phyloP scores from a whole-genome alignment of 2,113 vertebrate species.

The Hemicordylus capensis region DNA sequence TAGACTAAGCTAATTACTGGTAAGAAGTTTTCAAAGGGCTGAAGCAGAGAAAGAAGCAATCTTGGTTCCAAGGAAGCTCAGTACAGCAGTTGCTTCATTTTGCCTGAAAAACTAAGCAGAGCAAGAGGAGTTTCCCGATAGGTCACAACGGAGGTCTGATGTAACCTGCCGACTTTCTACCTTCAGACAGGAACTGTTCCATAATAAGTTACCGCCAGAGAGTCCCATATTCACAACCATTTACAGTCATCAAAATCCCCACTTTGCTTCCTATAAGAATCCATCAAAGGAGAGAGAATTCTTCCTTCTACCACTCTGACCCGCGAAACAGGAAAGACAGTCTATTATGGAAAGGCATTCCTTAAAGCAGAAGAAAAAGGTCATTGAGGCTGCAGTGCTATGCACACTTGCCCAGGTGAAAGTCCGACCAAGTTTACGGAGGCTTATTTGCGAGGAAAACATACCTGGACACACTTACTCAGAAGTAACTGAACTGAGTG shows the following conservation, averaged over 20 bases:
- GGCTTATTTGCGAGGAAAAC: not conserved
- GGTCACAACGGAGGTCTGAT: not conserved
- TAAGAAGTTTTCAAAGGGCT: not conserved
- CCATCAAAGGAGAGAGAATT: not conserved
- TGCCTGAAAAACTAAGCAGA: not conserved
- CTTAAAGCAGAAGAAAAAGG: no score
- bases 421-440: not conserved
- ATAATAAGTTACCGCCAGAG: not conserved
- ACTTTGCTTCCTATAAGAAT: not conserved
- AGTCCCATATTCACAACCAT: not conserved
- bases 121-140: not conserved
- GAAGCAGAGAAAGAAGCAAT: not conserved
- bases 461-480: not conserved
- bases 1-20: not conserved
- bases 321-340: not conserved
- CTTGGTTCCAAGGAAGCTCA: not conserved
- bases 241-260: not conserved
- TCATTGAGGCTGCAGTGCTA: not conserved
- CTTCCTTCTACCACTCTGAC: not conserved
- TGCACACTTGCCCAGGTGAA: not conserved
- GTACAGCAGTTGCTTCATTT: not conserved
- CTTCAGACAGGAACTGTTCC: not conserved
- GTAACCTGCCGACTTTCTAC: not conserved
- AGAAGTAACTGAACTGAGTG: not conserved
- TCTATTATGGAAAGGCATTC: no score